Evolutionary conservation across 2,888 invertebrate species (phyloP).

Genomic region (Abrostola tripartita): DNA sequence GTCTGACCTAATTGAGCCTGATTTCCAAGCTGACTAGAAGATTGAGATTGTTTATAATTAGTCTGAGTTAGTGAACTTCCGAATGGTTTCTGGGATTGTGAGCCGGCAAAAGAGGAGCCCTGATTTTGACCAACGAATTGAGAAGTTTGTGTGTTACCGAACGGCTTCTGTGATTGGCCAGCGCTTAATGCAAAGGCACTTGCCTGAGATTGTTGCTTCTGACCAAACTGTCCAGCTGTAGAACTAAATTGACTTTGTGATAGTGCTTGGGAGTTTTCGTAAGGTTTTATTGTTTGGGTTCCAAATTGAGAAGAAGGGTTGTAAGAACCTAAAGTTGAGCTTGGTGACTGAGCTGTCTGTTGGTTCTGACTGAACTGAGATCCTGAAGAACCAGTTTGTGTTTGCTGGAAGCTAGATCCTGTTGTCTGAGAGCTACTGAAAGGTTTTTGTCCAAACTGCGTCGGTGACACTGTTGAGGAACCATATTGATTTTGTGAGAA

Average conservation of each 20-base stretch:
- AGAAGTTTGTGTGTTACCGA: slow-evolving; percentile 23
- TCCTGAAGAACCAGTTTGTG: slow-evolving; percentile 19
- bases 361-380: slow-evolving; percentile 12
- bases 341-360: neutral
- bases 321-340: slow-evolving; percentile 10
- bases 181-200: slow-evolving; percentile 33
- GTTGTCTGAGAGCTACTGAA: slow-evolving; percentile 5
- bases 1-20: slow-evolving; percentile 29
- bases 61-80: slow-evolving; percentile 25
- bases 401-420: slow-evolving; percentile 12
- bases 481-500: slow-evolving; percentile 29
- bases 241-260: slow-evolving; percentile 18
- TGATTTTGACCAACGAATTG: no score
- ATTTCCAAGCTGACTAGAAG: slow-evolving; percentile 10
- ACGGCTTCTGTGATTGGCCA: slow-evolving; percentile 7
- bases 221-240: slow-evolving; percentile 14
- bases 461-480: slow-evolving; percentile 14
- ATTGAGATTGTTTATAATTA: slow-evolving; percentile 31
- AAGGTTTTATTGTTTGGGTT: slow-evolving; percentile 13
- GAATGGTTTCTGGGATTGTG: slow-evolving; percentile 32
- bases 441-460: slow-evolving; percentile 41
- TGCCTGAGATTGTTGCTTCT: slow-evolving; percentile 23
- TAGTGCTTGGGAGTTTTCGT: slow-evolving; percentile 3
- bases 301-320: slow-evolving; percentile 10
- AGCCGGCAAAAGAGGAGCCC: neutral